Evolutionary conservation across 2,113 vertebrate genomes (phyloP), one percentile per base, ranked within the genome.

Genomic region (Galeopterus variegatus): DNA sequence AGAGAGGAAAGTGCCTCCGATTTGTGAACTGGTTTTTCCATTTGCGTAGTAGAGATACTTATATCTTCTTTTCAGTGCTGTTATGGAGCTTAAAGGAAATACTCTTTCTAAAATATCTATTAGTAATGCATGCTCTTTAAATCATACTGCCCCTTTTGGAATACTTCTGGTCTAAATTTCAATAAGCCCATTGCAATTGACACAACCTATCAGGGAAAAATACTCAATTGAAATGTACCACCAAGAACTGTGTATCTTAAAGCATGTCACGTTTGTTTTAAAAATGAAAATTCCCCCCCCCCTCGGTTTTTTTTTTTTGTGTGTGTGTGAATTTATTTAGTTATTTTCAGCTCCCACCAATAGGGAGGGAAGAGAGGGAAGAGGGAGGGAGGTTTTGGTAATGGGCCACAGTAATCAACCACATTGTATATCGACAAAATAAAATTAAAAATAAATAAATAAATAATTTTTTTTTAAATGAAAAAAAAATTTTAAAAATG

Each of bases 81-180:
- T 69, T 79, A 72, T 23, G 4, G 67, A 85, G 5, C 73, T 72
- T 52, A 82, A 95, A 89, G 62, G 7, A 92, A 90, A 87, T 93
- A 67, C 19, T 56, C 5, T 82, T 73, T 97, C 4, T 83, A 94
- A 88, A 67, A 77, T 60, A 41, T 48, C 58, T 94, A 11, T 62
- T 82, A 67, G 52, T 73, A 91, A 70, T 24, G 3, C 10, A 24
- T 52, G 33, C 12, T 50, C 19, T 79, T 96, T 85, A 69, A 67
- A 52, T 65, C 69, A 85, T 36, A 62, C 6, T 36, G 31, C 14
- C 26, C 8, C 41, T 65, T 54, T 52, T 19, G 26, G 7, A 36
- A 65, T 6, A 26, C 15, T 65, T 67, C 8, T 56, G 5, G 1
- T 60, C 26, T 84, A 45, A 90, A 92, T 0, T 33, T 70, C 50